Percentiles rank a stretch among this genome's conserved stretches.
Evolutionary conservation across 2,113 vertebrate genomes (phyloP).

Genomic region (Noturus placidus): DNA sequence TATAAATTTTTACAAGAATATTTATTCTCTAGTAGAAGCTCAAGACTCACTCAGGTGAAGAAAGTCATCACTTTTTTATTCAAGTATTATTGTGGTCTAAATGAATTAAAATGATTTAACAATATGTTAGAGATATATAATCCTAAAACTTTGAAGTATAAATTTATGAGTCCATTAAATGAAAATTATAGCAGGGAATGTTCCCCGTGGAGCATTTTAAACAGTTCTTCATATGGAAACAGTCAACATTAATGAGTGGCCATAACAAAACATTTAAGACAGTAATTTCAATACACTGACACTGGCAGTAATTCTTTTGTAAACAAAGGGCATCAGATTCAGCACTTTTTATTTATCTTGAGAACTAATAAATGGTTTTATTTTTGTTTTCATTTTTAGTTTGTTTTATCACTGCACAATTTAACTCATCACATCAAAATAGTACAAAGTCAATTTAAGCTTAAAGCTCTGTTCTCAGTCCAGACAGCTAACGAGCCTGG

Average conservation of each 20-base stretch:
- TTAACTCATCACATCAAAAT: constrained; percentile 14
- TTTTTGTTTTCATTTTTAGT: constrained; percentile 14
- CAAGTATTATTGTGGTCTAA: neutral
- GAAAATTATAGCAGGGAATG: constrained; percentile 28
- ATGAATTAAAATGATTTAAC: neutral
- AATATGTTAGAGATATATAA: constrained; percentile 11
- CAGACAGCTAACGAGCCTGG: constrained; percentile 15
- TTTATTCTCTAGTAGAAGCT: constrained; percentile 39
- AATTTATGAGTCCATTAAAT: constrained; percentile 42
- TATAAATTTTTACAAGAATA: constrained; percentile 37
- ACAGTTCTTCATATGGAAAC: constrained; percentile 22
- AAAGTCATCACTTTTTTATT: neutral
- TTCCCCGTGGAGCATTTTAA: constrained; percentile 34
- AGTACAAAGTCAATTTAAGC: neutral
- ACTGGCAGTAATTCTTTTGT: constrained; percentile 21
- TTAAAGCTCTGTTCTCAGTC: constrained; percentile 25
- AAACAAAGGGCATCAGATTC: constrained; percentile 27
- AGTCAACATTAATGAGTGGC: constrained; percentile 3
- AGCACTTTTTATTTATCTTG: constrained; percentile 10
- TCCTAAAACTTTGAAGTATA: constrained; percentile 21
- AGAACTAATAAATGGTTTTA: neutral
- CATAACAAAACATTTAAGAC: constrained; percentile 28
- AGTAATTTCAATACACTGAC: constrained; percentile 2
- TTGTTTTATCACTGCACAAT: constrained; percentile 27
- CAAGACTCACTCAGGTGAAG: neutral